Percentiles rank a stretch among this genome's conserved stretches.
Evolutionary conservation across 2,888 invertebrate genomes (phyloP).

Genomic region (Lucinisca nassula): DNA sequence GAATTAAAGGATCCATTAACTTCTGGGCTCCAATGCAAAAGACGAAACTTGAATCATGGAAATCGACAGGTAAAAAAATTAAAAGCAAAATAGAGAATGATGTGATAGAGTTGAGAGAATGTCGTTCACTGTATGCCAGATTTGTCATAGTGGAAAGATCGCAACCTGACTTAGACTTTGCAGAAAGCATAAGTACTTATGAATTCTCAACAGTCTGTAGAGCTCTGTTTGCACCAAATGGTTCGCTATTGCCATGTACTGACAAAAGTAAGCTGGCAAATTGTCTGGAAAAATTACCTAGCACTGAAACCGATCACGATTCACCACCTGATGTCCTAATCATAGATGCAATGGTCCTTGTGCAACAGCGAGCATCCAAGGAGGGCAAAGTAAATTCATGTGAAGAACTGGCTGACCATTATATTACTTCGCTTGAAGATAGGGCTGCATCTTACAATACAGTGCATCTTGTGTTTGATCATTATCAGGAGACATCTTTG

Average conservation of each 20-base stretch:
- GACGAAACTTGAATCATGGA: constrained; percentile 16
- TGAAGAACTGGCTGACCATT: constrained; percentile 18
- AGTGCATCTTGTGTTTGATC: constrained; percentile 26
- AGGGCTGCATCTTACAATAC: background rate
- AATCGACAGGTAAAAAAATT: background rate
- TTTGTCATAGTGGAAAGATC: constrained; percentile 30
- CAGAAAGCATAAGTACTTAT: constrained; percentile 15
- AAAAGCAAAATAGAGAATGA: background rate
- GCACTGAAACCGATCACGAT: background rate
- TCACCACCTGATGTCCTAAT: background rate
- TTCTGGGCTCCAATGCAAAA: constrained; percentile 20
- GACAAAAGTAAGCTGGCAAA: constrained; percentile 17
- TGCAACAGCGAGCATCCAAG: constrained; percentile 12
- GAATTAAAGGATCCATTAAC: background rate
- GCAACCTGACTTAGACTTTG: constrained; percentile 21
- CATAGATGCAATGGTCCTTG: constrained; percentile 26
- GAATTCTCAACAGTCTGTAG: constrained; percentile 19
- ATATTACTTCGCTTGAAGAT: background rate
- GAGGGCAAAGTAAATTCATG: background rate
- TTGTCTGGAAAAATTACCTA: background rate
- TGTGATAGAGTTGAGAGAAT: constrained; percentile 16
- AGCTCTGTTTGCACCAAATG: constrained; percentile 16
- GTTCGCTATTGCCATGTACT: background rate
- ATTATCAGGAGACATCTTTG: constrained; percentile 22
- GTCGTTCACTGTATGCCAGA: constrained; percentile 19